Evolutionary conservation across 1,140 invertebrate species (phyloP), one percentile per base, ranked within the genome.

Genomic region (Pogonomyrmex barbatus): DNA sequence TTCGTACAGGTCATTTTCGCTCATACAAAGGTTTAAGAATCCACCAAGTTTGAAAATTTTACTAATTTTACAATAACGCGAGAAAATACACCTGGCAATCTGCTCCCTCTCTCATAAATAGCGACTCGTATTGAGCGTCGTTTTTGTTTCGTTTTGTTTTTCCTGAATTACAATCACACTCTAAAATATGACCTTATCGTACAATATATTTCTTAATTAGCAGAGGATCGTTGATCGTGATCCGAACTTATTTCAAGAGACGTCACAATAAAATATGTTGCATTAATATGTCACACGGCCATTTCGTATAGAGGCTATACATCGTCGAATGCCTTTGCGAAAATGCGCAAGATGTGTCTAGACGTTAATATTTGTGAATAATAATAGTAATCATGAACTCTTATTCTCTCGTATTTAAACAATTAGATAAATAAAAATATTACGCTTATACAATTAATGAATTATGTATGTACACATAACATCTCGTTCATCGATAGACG

Each of bases 381-480:
- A 75, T 83, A 83, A 60, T 81, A 81, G 30, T 14, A 47, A 82
- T 82, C 39, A 82, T 42, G 54, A 71, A 54, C 6, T n/a, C 39
- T 81, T 54, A 68, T 36, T 82, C 24, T 58, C 14, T 73, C 33
- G 42, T 47, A 73, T 60, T 70, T 60, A 45, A 83, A 83, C 86
- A 93, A 92, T 88, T 92, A 89, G 92, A 93, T 94, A 95, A 95
- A 94, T 93, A 95, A 94, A 95, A 94, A 94, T 94, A 94, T 94
- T 94, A 93, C 92, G 93, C 93, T 92, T 91, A 88, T 86, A 90
- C 90, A 92, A 88, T 94, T 90, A 92, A 91, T 93, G 89, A 92
- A 88, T 93, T 92, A 94, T 93, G 90, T 95, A 95, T 95, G 89
- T 94, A 95, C 94, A 95, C 93, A 95, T 92, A 94, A 95, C 94